Evolutionary conservation across 2,797 vertebrate species (phyloP), one percentile per base, ranked within the genome.

Genomic region (Sternotherus odoratus): DNA sequence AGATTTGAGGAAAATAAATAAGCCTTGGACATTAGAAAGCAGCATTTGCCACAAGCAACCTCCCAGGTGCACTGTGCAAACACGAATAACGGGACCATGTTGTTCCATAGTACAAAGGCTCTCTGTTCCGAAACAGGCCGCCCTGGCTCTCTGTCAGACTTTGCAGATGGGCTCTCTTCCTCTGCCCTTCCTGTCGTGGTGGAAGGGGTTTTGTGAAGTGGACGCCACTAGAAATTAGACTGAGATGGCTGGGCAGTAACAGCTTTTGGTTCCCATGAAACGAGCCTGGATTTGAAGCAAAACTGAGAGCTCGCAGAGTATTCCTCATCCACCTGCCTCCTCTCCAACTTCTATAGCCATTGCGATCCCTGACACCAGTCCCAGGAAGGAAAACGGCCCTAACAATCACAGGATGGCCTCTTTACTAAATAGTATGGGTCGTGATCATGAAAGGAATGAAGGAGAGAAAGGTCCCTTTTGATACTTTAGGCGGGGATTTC

Each of bases 221-320:
- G 39, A 28, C 16, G 26, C 12, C 36, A 46, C 23, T 16, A 17
- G 26, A 30, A 63, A 10, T 6, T 69, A 60, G 7, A 15, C 54
- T 33, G 86, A 51, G 11, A 69, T 0, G 5, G 11, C 11, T 23
- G 0, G 0, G 60, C 1, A 86, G 66, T 48, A 15, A 33, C 1
- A 28, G 5, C 2, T 60, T 87, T 21, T 46, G 8, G 10, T 63
- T 77, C 39, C 3, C 46, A 46, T 26, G 39, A 74, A 43, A 46
- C 72, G 26, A 69, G 13, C 1, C 0, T 16, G 48, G 12, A 82
- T 81, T 90, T 36, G 82, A 87, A 85, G 5, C 4, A 80, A 83
- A 72, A 2, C 4, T 93, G 82, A 77, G 10, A 66, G 51, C 63
- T n/a, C 8, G n/a, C n/a, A 9, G 33, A 30, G 13, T 0, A 0